Evolutionary conservation across 2,113 vertebrate genomes (phyloP).

Genomic region (Recurvirostra avosetta): DNA sequence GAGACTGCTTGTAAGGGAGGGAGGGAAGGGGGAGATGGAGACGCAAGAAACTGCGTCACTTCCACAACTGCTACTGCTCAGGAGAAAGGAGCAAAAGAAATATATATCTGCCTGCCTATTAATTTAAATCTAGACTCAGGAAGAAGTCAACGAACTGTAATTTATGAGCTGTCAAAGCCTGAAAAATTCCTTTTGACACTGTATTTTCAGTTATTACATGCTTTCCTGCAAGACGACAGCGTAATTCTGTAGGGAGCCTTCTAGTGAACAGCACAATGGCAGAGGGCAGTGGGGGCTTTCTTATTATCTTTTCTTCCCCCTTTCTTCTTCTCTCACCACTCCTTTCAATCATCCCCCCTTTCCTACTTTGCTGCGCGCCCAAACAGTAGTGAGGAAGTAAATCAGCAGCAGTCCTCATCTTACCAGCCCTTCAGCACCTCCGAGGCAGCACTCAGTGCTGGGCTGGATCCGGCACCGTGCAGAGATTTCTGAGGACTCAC

Average conservation of each 20-base stretch:
- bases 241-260: constrained; percentile 70
- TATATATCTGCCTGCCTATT: constrained; percentile 73
- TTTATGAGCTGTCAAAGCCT: constrained; percentile 77
- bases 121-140: constrained; percentile 74
- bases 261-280: constrained; percentile 56
- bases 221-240: constrained; percentile 67
- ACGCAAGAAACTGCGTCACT: neutral
- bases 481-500: neutral
- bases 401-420: neutral
- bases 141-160: constrained; percentile 77
- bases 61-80: constrained; percentile 10
- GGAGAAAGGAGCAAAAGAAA: constrained; percentile 59
- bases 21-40: neutral
- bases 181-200: constrained; percentile 78
- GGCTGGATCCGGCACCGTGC: rapidly evolving
- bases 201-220: constrained; percentile 77
- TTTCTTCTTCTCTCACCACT: constrained; percentile 26
- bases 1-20: neutral
- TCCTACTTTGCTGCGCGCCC: neutral
- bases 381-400: neutral
- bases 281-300: constrained; percentile 60
- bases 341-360: constrained; percentile 41
- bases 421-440: neutral
- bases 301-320: constrained; percentile 58
- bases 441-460: neutral